Percentiles rank a stretch among this genome's conserved stretches.
These are phyloP conservation scores for Temnothorax rugatulus DNA, from an alignment of 2,888 invertebrate species.

Conservation along the genomic window DNA sequence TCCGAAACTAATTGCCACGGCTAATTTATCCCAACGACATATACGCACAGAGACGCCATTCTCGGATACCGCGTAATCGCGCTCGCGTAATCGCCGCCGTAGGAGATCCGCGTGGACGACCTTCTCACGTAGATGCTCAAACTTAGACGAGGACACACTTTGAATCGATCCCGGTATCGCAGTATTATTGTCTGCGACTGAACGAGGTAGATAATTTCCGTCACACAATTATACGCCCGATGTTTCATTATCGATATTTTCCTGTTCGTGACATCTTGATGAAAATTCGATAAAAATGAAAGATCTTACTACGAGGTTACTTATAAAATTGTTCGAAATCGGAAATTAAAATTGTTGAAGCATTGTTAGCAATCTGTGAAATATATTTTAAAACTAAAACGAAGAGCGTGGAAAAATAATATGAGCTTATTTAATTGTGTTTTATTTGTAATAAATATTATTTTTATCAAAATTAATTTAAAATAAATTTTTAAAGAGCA, in stretches of 20 bases:
- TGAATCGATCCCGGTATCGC: neutral
- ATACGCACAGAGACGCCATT: conserved; percentile 81
- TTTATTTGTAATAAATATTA: neutral
- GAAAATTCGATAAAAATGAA: neutral
- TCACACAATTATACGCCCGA: conserved; percentile 32
- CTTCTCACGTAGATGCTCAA: conserved; percentile 25
- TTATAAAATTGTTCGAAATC: neutral
- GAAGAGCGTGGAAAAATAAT: neutral
- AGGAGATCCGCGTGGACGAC: conserved; percentile 17
- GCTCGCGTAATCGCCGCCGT: conserved; percentile 65
- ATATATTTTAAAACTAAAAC: neutral
- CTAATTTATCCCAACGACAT: conserved; percentile 85
- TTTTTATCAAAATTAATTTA: neutral
- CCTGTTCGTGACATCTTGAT: neutral
- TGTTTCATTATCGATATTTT: conserved; percentile 9
- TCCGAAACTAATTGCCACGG: conserved; percentile 86
- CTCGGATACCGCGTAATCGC: conserved; percentile 78
- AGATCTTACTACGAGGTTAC: neutral
- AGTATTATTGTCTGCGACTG: conserved; percentile 25
- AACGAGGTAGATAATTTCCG: conserved; percentile 13
- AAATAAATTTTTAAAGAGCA: neutral
- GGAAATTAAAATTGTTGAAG: conserved; percentile 9
- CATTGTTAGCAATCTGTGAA: neutral
- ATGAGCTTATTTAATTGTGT: neutral
- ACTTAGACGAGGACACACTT: conserved; percentile 28